These are phyloP conservation scores for Amphibalanus amphitrite DNA, from an alignment of 1,140 invertebrate genomes.

Conservation along the genomic window DNA sequence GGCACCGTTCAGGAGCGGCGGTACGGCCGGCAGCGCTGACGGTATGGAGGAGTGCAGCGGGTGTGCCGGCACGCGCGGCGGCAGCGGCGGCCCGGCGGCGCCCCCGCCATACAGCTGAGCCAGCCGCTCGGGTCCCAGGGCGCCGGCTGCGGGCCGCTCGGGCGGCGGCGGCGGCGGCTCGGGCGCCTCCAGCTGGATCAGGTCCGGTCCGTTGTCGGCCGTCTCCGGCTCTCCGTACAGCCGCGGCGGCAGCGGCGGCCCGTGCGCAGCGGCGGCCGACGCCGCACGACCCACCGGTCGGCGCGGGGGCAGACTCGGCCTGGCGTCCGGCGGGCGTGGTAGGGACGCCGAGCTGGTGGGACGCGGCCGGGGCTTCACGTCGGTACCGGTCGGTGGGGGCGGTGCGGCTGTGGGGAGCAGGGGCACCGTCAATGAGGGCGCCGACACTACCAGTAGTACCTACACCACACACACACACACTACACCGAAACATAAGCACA, in stretches of 20 bases:
- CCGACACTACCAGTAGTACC: neutral
- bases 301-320: neutral
- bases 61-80: neutral
- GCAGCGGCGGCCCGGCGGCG: neutral
- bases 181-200: neutral
- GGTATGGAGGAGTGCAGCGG: neutral
- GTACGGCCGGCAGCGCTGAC: neutral
- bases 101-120: neutral
- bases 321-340: neutral
- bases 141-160: neutral
- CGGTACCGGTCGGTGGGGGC: neutral
- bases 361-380: neutral
- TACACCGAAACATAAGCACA: too few relatives aligned
- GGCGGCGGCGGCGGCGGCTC: neutral
- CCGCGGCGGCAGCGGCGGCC: conserved; percentile 1
- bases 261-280: neutral
- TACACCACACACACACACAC: too few relatives aligned
- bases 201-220: neutral
- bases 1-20: neutral
- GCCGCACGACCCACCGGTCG: neutral
- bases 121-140: neutral
- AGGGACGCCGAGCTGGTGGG: neutral
- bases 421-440: neutral
- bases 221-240: neutral
- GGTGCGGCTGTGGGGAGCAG: too few relatives aligned